Conservation (phyloP, 92 coral and sea anemone genomes). For the Porites rus region DNA sequence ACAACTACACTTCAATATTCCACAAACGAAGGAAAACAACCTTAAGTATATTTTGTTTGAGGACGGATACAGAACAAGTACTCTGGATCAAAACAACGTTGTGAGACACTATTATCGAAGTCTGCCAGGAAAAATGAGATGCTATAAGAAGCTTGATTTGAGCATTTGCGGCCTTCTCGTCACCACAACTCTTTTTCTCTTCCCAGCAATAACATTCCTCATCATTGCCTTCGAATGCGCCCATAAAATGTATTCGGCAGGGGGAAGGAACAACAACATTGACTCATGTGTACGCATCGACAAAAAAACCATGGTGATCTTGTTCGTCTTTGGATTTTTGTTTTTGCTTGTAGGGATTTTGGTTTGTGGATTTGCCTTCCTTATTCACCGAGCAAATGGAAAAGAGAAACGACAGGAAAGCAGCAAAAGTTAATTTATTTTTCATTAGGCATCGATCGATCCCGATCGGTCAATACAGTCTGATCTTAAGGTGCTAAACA, state of each 20-base stretch:
- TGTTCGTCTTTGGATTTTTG: conserved; percentile 62
- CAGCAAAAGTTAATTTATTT: background rate
- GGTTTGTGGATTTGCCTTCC: conserved; percentile 61
- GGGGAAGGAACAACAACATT: background rate
- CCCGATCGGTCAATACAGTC: background rate
- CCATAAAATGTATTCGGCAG: background rate
- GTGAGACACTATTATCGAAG: no score
- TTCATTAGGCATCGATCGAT: background rate
- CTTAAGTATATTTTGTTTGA: background rate
- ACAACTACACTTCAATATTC: no score
- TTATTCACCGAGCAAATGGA: conserved; percentile 35
- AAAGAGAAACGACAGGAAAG: background rate
- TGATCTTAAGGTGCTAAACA: background rate
- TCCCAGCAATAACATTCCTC: conserved; percentile 14
- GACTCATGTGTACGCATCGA: conserved; percentile 52
- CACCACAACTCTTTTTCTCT: conserved; percentile 9
- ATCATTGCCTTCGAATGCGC: conserved; percentile 9
- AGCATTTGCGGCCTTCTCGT: conserved; percentile 28
- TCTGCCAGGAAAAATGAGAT: conserved; percentile 10
- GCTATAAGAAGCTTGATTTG: conserved; percentile 22
- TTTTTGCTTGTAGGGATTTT: conserved; percentile 60
- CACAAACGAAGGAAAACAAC: background rate
- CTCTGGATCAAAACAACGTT: background rate
- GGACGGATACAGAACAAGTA: background rate
- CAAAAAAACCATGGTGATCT: conserved; percentile 38